Conservation (phyloP, 2,888 invertebrate genomes). For the Brenthis daphne region DNA sequence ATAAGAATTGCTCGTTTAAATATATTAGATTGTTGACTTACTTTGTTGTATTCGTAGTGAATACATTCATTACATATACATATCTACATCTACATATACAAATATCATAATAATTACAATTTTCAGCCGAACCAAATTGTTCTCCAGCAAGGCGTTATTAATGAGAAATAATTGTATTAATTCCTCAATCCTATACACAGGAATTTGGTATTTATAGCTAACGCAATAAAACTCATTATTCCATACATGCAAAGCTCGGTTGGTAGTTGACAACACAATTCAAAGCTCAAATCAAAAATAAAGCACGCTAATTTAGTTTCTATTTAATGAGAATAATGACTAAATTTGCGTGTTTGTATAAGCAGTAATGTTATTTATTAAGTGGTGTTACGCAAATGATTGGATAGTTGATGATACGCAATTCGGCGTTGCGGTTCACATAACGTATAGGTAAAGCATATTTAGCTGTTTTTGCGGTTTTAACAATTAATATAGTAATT, state of each 20-base stretch:
- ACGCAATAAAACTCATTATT: slow-evolving; percentile 12
- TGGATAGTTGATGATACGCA: slow-evolving; percentile 21
- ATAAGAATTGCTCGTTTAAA: too few relatives aligned
- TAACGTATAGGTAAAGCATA: slow-evolving; percentile 3
- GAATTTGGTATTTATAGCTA: slow-evolving; percentile 22
- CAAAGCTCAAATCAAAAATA: slow-evolving; percentile 22
- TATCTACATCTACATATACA: background rate
- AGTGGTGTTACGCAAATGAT: slow-evolving; percentile 8
- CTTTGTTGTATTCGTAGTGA: background rate
- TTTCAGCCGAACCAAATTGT: slow-evolving; percentile 32
- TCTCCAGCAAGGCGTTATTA: slow-evolving; percentile 37
- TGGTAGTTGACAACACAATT: slow-evolving; percentile 16
- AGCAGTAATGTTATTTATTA: background rate
- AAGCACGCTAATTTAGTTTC: slow-evolving; percentile 24
- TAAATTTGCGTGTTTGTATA: slow-evolving; percentile 1
- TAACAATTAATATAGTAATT: slow-evolving; percentile 8
- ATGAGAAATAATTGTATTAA: slow-evolving; percentile 37
- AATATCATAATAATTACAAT: slow-evolving; percentile 30
- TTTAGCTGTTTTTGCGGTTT: slow-evolving; percentile 6
- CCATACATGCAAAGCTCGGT: background rate
- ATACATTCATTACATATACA: background rate
- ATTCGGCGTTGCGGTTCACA: slow-evolving; percentile 5
- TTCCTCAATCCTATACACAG: slow-evolving; percentile 13
- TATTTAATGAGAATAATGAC: slow-evolving; percentile 15
- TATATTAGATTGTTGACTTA: too few relatives aligned